Percentiles rank a stretch among this genome's conserved stretches.
Conservation (phyloP, 2,888 invertebrate species). For the Lydus trimaculatus region DNA sequence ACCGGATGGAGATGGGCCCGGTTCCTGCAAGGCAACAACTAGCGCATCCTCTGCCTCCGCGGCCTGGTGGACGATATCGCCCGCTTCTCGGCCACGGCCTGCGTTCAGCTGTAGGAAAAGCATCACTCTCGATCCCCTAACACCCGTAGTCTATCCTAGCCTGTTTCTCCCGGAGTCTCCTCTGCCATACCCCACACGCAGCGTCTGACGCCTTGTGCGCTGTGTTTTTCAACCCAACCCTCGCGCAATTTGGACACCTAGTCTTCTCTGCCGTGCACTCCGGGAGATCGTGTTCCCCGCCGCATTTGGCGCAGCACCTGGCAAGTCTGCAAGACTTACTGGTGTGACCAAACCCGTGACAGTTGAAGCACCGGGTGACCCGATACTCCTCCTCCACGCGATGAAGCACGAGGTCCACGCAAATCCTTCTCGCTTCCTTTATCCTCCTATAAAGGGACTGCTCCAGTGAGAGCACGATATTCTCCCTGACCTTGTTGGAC, state of each 20-base stretch:
- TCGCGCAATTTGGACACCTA: constrained; percentile 5
- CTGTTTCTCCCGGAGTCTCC: background rate
- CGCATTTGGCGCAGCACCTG: constrained; percentile 1
- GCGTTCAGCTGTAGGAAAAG: constrained; percentile 19
- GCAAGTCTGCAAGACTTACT: background rate
- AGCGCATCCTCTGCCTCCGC: background rate
- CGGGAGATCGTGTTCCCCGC: background rate
- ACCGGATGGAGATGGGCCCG: constrained; percentile 3
- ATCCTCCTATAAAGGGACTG: no score
- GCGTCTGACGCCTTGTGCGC: background rate
- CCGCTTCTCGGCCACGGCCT: constrained; percentile 20
- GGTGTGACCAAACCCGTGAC: constrained; percentile 10
- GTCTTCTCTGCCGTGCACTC: background rate
- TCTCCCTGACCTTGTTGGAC: background rate
- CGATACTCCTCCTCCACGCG: background rate
- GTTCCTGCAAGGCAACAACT: constrained; percentile 17
- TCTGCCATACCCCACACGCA: background rate
- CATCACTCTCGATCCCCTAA: no score
- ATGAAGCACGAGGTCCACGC: background rate
- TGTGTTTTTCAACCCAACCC: background rate
- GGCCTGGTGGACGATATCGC: background rate
- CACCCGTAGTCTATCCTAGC: background rate
- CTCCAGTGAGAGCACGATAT: constrained; percentile 1
- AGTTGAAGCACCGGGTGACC: constrained; percentile 11
- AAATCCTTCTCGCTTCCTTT: background rate